phyloP scores from a whole-genome alignment of 2,113 vertebrate species.

The Phodopus roborovskii region DNA sequence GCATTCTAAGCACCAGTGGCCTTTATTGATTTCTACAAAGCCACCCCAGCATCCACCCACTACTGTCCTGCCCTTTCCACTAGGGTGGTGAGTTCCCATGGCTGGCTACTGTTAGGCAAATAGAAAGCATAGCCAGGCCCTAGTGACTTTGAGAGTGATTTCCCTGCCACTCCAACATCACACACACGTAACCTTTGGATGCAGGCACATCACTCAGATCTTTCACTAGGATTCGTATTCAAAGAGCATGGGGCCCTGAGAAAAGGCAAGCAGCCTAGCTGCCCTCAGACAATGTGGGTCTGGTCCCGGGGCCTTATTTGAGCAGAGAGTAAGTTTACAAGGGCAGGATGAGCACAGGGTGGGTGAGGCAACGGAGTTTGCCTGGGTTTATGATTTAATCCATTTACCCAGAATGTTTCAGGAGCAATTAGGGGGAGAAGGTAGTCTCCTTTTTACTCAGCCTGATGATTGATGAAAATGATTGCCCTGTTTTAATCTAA shows the following conservation, averaged over 20 bases:
- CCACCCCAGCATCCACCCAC: background rate
- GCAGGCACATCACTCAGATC: background rate
- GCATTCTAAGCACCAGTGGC: background rate
- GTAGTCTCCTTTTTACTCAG: background rate
- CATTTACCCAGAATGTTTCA: background rate
- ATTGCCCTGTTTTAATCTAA: constrained; percentile 38
- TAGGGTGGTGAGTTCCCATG: background rate
- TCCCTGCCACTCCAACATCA: background rate
- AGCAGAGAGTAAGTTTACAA: background rate
- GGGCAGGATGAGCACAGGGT: constrained; percentile 1
- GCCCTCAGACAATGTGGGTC: background rate
- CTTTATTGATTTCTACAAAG: background rate
- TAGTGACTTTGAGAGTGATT: background rate
- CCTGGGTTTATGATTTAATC: constrained; percentile 4
- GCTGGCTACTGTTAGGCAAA: background rate
- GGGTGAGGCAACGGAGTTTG: background rate
- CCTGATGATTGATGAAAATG: constrained; percentile 27
- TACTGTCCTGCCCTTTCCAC: background rate
- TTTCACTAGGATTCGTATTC: background rate
- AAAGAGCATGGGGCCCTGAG: background rate
- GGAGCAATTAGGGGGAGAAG: background rate
- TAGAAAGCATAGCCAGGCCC: background rate
- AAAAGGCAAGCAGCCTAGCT: background rate
- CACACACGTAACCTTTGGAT: background rate
- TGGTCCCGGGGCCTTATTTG: background rate